Conservation (phyloP, 2,113 vertebrate species). For the Sinocyclocheilus grahami region DNA sequence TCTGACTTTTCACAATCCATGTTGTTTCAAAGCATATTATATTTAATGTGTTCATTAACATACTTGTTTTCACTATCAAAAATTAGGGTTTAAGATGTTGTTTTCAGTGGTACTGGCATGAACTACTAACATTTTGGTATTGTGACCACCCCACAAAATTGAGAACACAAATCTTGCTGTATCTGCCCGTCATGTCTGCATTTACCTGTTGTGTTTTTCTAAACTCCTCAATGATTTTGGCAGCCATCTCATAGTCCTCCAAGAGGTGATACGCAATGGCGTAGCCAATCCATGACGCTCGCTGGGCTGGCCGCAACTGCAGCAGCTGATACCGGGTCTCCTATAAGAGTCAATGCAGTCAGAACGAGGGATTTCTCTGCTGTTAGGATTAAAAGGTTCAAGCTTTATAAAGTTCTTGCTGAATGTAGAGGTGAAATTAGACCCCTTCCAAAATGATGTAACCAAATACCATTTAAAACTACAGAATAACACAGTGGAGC, state of each 20-base stretch:
- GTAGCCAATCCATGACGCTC: conserved; percentile 98
- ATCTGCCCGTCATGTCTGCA: not conserved
- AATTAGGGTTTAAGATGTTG: not conserved
- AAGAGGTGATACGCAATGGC: conserved; percentile 97
- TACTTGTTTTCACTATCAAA: not conserved
- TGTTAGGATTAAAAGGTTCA: not conserved
- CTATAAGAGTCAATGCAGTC: conserved; percentile 67
- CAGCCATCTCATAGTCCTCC: conserved; percentile 98
- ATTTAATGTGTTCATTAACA: not conserved
- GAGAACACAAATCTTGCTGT: not conserved
- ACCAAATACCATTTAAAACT: not conserved
- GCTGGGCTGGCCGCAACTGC: conserved; percentile 94
- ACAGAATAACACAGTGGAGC: not conserved
- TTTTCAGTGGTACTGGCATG: not conserved
- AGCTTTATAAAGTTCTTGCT: not conserved
- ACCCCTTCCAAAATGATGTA: not conserved
- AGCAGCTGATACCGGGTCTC: conserved; percentile 97
- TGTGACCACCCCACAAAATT: not conserved
- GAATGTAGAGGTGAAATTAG: not conserved
- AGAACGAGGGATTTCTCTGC: not conserved
- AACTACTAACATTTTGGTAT: not conserved
- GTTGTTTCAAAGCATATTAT: no score
- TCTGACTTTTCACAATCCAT: no score
- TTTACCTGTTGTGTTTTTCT: conserved; percentile 97
- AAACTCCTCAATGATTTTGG: conserved; percentile 98